phyloP scores from a whole-genome alignment of 1,140 invertebrate species.

The Lasaia peninsularis region DNA sequence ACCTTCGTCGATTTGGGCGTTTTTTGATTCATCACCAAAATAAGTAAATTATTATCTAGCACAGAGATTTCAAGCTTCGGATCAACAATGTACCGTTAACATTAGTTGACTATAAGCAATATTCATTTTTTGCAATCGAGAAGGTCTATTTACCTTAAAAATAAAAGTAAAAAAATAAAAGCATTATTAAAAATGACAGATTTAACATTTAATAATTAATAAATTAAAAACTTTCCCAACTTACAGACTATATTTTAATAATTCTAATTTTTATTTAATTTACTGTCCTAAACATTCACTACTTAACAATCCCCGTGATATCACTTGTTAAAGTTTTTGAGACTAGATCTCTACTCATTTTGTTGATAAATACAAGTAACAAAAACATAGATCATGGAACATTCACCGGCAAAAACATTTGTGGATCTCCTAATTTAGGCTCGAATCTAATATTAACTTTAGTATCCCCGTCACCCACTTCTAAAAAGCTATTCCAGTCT shows the following conservation, averaged over 20 bases:
- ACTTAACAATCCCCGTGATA: not conserved
- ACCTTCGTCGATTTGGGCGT: no score
- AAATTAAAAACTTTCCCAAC: slow-evolving; percentile 9
- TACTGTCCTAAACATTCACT: not conserved
- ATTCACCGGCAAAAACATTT: slow-evolving; percentile 84
- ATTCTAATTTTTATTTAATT: no score
- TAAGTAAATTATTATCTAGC: no score
- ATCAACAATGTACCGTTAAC: no score
- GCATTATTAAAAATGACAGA: no score
- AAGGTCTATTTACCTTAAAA: no score
- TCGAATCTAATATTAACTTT: slow-evolving; percentile 87
- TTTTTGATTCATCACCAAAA: no score
- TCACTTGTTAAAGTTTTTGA: slow-evolving; percentile 19
- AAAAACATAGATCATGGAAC: slow-evolving; percentile 78
- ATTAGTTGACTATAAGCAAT: no score
- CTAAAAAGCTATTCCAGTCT: slow-evolving; percentile 91
- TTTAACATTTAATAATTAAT: no score
- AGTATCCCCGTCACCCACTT: slow-evolving; percentile 87
- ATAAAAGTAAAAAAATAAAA: no score
- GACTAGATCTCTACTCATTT: slow-evolving; percentile 55
- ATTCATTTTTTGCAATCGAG: no score
- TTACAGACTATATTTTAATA: not conserved
- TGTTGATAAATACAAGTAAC: slow-evolving; percentile 8
- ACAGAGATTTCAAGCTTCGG: no score
- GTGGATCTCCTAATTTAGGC: slow-evolving; percentile 87